Percentiles rank a stretch among this genome's conserved stretches.
Evolutionary conservation across 2,797 vertebrate genomes (phyloP).

Genomic region (Nyctibius grandis): DNA sequence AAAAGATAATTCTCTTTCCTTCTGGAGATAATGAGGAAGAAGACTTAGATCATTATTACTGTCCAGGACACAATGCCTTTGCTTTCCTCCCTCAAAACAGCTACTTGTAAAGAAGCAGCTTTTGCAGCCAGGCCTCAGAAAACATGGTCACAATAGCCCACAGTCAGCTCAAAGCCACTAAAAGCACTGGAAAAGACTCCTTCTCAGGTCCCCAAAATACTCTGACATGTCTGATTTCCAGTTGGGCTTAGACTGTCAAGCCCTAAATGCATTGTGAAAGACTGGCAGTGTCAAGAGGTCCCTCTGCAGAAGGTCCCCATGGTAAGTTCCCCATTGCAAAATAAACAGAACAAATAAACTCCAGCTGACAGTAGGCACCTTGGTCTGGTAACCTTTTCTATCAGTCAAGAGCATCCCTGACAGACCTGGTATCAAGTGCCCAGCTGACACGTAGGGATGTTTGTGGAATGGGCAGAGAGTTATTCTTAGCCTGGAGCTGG

Average conservation of each 20-base stretch:
- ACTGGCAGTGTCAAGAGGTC: background rate
- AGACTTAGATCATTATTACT: background rate
- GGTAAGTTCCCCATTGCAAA: background rate
- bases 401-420: background rate
- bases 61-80: background rate
- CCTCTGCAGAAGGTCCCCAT: background rate
- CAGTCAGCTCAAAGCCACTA: background rate
- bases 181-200: background rate
- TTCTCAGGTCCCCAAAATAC: background rate
- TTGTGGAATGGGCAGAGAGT: background rate
- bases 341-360: background rate
- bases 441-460: background rate
- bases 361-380: background rate
- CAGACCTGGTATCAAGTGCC: background rate
- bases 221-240: background rate
- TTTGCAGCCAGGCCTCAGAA: background rate
- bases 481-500: background rate
- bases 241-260: background rate
- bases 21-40: conserved; percentile 12
- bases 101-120: background rate
- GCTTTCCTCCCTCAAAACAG: conserved; percentile 14
- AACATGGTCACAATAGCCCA: background rate
- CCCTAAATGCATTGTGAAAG: background rate
- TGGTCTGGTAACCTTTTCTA: background rate
- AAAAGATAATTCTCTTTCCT: background rate